phyloP scores from a whole-genome alignment of 2,888 invertebrate genomes.

The Acronicta aceris region DNA sequence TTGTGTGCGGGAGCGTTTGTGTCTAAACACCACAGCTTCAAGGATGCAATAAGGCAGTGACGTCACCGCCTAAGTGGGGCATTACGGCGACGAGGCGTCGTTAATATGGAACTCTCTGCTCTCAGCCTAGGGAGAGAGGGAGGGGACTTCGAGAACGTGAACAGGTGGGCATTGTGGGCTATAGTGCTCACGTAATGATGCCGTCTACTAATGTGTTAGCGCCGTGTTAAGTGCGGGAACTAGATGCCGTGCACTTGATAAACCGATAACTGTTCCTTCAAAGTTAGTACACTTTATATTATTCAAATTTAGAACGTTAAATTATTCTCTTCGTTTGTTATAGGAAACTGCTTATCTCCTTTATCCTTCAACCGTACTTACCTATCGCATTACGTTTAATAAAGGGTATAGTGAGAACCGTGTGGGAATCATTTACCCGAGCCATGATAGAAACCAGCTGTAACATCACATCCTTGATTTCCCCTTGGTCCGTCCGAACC shows the following conservation, averaged over 20 bases:
- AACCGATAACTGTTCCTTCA: constrained; percentile 13
- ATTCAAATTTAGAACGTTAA: too few species aligned
- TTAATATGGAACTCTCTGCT: constrained; percentile 45
- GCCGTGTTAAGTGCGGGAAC: constrained; percentile 7
- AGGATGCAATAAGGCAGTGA: constrained; percentile 47
- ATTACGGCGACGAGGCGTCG: constrained; percentile 51
- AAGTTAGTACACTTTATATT: not conserved
- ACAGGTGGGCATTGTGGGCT: constrained; percentile 39
- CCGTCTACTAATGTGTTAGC: constrained; percentile 21
- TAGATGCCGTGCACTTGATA: constrained; percentile 2
- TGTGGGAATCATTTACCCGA: not conserved
- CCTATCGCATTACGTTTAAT: too few species aligned
- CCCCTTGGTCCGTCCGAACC: not conserved
- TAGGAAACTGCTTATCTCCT: too few species aligned
- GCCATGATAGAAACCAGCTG: too few species aligned
- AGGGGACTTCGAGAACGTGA: constrained; percentile 15
- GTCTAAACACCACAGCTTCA: constrained; percentile 35
- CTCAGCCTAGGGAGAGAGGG: not conserved
- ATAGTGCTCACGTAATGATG: constrained; percentile 31
- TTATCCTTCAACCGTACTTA: too few species aligned
- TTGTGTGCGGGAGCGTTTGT: constrained; percentile 19
- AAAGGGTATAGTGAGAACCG: too few species aligned
- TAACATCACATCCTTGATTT: not conserved
- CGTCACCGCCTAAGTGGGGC: constrained; percentile 47
- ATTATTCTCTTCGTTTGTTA: too few species aligned